Evolutionary conservation across 2,797 vertebrate species (phyloP).

Genomic region (Hyperoplus immaculatus): DNA sequence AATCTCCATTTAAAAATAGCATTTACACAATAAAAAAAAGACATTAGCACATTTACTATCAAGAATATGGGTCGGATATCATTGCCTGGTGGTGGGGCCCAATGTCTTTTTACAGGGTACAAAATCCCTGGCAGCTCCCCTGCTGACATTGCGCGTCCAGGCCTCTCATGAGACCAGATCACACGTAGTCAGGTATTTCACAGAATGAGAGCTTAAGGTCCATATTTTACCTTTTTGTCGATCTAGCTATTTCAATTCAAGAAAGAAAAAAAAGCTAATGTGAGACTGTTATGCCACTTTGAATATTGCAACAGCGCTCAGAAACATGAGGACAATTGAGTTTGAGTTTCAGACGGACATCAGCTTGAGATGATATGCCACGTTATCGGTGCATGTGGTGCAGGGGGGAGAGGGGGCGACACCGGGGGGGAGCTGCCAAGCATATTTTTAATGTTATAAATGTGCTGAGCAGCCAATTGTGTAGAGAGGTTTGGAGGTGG

Average conservation of each 20-base stretch:
- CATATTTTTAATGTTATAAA: slow-evolving; percentile 67
- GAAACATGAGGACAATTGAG: slow-evolving; percentile 12
- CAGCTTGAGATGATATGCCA: slow-evolving; percentile 40
- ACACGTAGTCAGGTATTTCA: slow-evolving; percentile 62
- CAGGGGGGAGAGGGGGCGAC: slow-evolving; percentile 32
- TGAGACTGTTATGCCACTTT: slow-evolving; percentile 23
- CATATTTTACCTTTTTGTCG: slow-evolving; percentile 36
- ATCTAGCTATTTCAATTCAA: slow-evolving; percentile 50
- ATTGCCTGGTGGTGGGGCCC: too few species aligned
- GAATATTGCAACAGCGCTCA: slow-evolving; percentile 44
- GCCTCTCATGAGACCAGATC: slow-evolving; percentile 30
- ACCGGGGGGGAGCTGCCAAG: slow-evolving; percentile 44
- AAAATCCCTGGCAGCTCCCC: too few species aligned
- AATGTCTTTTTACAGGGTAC: too few species aligned
- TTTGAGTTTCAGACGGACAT: slow-evolving; percentile 54
- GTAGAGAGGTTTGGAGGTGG: not conserved
- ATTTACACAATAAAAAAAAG: too few species aligned
- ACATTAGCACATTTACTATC: too few species aligned
- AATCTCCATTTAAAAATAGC: too few species aligned
- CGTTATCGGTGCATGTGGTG: slow-evolving; percentile 20
- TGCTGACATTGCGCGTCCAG: not conserved
- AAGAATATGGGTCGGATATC: too few species aligned
- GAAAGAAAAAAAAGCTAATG: slow-evolving; percentile 21
- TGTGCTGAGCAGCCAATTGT: slow-evolving; percentile 69
- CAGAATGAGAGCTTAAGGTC: slow-evolving; percentile 4